Evolutionary conservation across 1,140 invertebrate species (phyloP), one percentile per base, ranked within the genome.

Genomic region (Bombus pascuorum): DNA sequence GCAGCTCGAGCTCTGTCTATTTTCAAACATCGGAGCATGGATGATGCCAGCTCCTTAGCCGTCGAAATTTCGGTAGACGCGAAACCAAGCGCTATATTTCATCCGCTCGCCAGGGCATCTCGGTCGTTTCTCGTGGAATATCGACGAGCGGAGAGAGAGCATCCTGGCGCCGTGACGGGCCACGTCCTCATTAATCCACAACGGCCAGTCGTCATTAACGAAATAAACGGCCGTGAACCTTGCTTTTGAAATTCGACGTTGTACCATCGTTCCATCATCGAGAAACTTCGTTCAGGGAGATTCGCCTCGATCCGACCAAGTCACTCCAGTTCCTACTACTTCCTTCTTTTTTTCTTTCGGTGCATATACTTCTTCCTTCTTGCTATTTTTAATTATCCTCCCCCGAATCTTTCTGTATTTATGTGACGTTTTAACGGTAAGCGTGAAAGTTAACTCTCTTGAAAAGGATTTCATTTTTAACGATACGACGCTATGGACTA

Each of bases 181-280:
- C 87, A 72, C 87, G 84, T 74, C 81, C 88, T 90, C 88, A 89
- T 90, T 90, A 90, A 87, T 90, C 73, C 77, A 65, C 71, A 39
- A 34, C 53, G 77, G 53, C 32, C 77, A 78, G 83, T 57, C 88
- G 83, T 90, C 88, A 90, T 90, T 90, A 90, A 90, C 88, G 88
- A 84, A 84, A 89, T 87, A 89, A 90, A 89, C 88, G 85, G 53
- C 65, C 70, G 78, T 68, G 66, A 88, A 74, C 62, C 34, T 3
- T n/a, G 53, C 44, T 89, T 90, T 89, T 81, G 81, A 77, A 81
- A 87, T 62, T 39, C 53, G 44, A 89, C 37, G 62, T 10, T 44
- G 10, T 34, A 34, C 25, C 70, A 2, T 42, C 10, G 37, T 71
- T 70, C 68, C 37, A 70, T 32, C 44, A 13, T 22, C n/a, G 10